Evolutionary conservation across 1,140 invertebrate genomes (phyloP).

Genomic region (Mamestra configurata): DNA sequence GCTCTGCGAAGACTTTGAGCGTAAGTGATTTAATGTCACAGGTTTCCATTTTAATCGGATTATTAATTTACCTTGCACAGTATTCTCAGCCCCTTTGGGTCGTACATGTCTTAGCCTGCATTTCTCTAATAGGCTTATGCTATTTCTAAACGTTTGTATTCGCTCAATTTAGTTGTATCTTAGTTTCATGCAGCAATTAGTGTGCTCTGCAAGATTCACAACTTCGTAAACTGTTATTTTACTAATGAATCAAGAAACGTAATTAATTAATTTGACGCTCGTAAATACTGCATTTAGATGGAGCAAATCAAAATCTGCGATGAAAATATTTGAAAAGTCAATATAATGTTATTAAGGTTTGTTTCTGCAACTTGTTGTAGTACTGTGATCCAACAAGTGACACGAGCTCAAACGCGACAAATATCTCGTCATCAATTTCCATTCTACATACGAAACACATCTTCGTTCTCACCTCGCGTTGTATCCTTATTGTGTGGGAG

Average conservation of each 20-base stretch:
- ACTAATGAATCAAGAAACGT: no score
- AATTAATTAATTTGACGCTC: no score
- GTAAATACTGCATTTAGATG: not conserved
- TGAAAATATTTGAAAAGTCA: not conserved
- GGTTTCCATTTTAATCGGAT: slow-evolving; percentile 28
- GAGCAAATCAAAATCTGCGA: no score
- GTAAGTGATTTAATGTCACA: slow-evolving; percentile 5
- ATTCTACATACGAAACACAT: slow-evolving; percentile 37
- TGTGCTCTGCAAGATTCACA: no score
- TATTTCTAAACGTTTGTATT: not conserved
- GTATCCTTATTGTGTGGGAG: slow-evolving; percentile 36
- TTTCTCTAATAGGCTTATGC: not conserved
- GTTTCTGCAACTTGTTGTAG: not conserved
- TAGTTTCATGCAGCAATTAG: no score
- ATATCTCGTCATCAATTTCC: slow-evolving; percentile 27
- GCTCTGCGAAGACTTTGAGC: not conserved
- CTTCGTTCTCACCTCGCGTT: slow-evolving; percentile 41
- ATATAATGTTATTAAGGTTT: not conserved
- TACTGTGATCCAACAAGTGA: slow-evolving; percentile 20
- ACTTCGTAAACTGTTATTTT: no score
- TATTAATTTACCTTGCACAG: not conserved
- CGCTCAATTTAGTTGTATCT: not conserved
- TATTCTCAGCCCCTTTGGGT: not conserved
- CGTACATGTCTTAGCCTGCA: not conserved
- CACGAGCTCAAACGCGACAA: not conserved